phyloP scores from a whole-genome alignment of 2,113 vertebrate genomes.

The Gnathonemus longibarbis region DNA sequence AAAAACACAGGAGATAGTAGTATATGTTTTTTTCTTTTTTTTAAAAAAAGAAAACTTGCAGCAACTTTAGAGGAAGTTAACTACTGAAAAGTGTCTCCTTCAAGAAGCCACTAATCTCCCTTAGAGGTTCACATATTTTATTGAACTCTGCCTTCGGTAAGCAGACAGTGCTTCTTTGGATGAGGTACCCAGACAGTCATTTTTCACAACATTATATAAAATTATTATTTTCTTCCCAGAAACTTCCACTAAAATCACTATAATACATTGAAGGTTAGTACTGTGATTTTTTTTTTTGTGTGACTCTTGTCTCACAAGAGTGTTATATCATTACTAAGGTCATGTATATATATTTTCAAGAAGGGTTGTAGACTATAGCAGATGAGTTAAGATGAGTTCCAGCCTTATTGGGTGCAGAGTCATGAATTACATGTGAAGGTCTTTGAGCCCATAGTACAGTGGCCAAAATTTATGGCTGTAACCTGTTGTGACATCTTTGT shows the following conservation, averaged over 20 bases:
- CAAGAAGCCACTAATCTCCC: neutral
- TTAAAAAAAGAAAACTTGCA: neutral
- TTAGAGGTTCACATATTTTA: neutral
- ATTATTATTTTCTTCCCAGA: neutral
- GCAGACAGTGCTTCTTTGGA: neutral
- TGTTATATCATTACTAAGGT: constrained; percentile 12
- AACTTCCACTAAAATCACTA: neutral
- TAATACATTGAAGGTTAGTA: neutral
- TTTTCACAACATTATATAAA: neutral
- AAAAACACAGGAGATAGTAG: neutral
- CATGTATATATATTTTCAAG: constrained; percentile 18
- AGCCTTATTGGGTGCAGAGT: constrained; percentile 5
- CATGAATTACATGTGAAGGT: constrained; percentile 13
- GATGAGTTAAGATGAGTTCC: constrained; percentile 16
- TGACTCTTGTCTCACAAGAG: constrained; percentile 2
- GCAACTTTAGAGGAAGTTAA: neutral
- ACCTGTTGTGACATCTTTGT: neutral
- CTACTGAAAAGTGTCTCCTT: neutral
- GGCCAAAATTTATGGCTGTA: neutral
- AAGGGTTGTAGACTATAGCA: neutral
- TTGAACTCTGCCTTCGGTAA: neutral
- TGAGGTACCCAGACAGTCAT: neutral
- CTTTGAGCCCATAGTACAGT: neutral
- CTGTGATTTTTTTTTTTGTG: constrained; percentile 8
- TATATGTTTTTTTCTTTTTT: neutral